Evolutionary conservation across 1,140 invertebrate species (phyloP).

Genomic region (Zaprionus capensis): DNA sequence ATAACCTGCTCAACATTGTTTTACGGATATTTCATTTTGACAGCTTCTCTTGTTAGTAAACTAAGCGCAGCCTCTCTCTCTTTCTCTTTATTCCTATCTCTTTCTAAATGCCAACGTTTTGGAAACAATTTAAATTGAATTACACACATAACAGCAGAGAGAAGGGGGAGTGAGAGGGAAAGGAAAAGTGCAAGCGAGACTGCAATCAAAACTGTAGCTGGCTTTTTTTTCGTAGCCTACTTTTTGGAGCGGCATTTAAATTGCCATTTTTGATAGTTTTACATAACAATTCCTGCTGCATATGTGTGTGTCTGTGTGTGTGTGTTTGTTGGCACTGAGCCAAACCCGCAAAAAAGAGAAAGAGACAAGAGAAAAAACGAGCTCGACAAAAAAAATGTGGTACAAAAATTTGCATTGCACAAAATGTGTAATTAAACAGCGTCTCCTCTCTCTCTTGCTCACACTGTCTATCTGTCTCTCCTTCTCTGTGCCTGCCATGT

Average conservation of each 20-base stretch:
- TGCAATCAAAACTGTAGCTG: slow-evolving; percentile 40
- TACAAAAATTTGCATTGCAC: slow-evolving; percentile 49
- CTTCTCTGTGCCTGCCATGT: not conserved
- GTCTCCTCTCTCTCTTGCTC: not conserved
- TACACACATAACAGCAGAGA: slow-evolving; percentile 26
- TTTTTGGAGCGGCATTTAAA: slow-evolving; percentile 70
- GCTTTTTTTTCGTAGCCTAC: slow-evolving; percentile 44
- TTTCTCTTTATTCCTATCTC: not conserved
- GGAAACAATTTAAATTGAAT: slow-evolving; percentile 65
- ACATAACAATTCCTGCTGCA: slow-evolving; percentile 45
- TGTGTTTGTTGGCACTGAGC: slow-evolving; percentile 24
- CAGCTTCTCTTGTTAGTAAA: slow-evolving; percentile 20
- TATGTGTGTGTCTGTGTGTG: slow-evolving; percentile 8
- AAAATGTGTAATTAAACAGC: slow-evolving; percentile 55
- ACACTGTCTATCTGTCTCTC: not conserved
- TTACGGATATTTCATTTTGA: slow-evolving; percentile 38
- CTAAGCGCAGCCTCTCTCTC: slow-evolving; percentile 23
- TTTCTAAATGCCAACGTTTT: slow-evolving; percentile 52
- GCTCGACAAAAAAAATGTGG: slow-evolving; percentile 18
- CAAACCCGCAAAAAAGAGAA: slow-evolving; percentile 18
- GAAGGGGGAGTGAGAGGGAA: not conserved
- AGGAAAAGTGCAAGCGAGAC: not conserved
- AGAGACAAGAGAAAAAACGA: not conserved
- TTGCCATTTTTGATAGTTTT: slow-evolving; percentile 65
- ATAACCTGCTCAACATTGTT: slow-evolving; percentile 38